phyloP scores from a whole-genome alignment of 2,797 vertebrate species.

The Pithecia hirsuta region DNA sequence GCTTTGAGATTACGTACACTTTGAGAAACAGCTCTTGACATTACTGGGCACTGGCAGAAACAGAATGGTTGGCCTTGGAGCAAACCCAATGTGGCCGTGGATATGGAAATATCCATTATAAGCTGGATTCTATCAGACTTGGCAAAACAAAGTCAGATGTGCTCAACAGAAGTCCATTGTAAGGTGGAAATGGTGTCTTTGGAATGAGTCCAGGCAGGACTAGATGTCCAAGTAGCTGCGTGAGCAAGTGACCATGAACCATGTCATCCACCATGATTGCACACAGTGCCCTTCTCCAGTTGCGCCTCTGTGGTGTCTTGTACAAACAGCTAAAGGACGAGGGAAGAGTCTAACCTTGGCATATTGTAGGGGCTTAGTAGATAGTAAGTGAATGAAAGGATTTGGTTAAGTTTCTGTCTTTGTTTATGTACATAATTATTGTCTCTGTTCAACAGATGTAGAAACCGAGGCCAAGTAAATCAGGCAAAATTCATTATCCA shows the following conservation, averaged over 20 bases:
- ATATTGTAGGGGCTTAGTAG: not conserved
- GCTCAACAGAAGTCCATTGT: not conserved
- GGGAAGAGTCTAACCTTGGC: not conserved
- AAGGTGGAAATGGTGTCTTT: not conserved
- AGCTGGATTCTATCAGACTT: not conserved
- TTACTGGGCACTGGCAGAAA: not conserved
- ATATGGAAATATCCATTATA: not conserved
- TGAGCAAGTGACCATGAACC: not conserved
- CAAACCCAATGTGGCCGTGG: not conserved
- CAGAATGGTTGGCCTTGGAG: not conserved
- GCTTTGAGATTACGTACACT: not conserved
- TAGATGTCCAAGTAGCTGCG: not conserved
- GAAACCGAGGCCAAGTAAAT: not conserved
- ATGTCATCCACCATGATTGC: not conserved
- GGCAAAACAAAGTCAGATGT: not conserved
- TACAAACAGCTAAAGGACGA: not conserved
- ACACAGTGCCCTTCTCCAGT: not conserved
- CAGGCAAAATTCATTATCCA: not conserved
- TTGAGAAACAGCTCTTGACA: not conserved
- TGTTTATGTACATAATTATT: not conserved
- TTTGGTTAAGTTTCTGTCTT: not conserved
- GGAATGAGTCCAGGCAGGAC: not conserved
- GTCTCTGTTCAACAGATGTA: not conserved
- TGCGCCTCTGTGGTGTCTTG: not conserved
- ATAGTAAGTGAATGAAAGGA: not conserved